A percentile compares a stretch with the other conserved stretches of the same genome.
phyloP scores from a whole-genome alignment of 2,888 invertebrate species.

The Synergus japonicus region DNA sequence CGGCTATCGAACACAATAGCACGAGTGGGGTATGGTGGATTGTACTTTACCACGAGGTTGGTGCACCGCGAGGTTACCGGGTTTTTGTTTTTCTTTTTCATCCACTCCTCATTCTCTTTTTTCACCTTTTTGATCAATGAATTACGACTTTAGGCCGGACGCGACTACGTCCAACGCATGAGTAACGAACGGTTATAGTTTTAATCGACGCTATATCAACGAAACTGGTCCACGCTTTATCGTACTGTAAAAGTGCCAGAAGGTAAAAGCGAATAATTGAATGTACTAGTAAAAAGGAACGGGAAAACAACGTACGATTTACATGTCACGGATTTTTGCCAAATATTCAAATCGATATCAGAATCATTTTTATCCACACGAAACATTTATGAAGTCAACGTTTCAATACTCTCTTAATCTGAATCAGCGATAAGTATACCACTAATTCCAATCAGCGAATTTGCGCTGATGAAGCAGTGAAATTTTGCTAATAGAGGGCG shows the following conservation, averaged over 20 bases:
- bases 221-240: constrained; percentile 33
- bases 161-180: constrained; percentile 39
- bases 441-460: no score
- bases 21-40: background rate
- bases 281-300: constrained; percentile 39
- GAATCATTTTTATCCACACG: no score
- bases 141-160: constrained; percentile 46
- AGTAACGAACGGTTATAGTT: constrained; percentile 52
- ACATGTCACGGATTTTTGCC: background rate
- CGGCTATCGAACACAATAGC: constrained; percentile 62
- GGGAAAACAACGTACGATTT: background rate
- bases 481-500: no score
- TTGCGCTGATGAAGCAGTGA: no score
- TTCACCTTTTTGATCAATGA: constrained; percentile 51
- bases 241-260: constrained; percentile 25
- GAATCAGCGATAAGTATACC: no score
- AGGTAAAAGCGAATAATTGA: constrained; percentile 47
- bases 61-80: constrained; percentile 27
- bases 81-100: constrained; percentile 44
- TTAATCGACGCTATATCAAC: constrained; percentile 50
- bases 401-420: no score
- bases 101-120: constrained; percentile 45
- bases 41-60: constrained; percentile 28
- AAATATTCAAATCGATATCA: no score
- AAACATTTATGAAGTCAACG: no score